A percentile compares a stretch with the other conserved stretches of the same genome.
Conservation (phyloP, 2,797 vertebrate species). For the Mergus octosetaceus region DNA sequence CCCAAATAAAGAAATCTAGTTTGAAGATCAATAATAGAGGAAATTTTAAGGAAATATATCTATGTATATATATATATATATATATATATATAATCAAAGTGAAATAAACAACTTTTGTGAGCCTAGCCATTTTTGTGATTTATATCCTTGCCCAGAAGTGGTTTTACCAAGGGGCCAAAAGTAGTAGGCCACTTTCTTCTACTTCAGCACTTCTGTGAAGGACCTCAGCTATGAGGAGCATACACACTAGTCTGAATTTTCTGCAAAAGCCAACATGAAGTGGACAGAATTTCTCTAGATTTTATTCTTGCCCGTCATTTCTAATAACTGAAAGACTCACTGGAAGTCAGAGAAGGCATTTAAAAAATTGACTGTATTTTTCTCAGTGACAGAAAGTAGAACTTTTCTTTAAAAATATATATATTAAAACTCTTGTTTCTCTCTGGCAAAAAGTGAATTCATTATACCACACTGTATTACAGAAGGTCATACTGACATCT, state of each 20-base stretch:
- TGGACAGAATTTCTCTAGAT: background rate
- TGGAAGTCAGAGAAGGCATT: conserved; percentile 2
- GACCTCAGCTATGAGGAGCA: background rate
- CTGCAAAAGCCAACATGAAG: background rate
- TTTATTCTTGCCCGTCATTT: background rate
- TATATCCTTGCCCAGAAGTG: background rate
- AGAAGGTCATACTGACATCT: conserved; percentile 58
- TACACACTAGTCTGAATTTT: background rate
- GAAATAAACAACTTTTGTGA: background rate
- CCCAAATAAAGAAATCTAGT: background rate
- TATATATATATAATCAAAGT: background rate
- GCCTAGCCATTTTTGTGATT: background rate
- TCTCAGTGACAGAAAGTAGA: background rate
- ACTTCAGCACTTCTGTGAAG: background rate
- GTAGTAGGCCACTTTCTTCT: background rate
- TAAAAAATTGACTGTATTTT: background rate
- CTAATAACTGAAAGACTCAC: background rate
- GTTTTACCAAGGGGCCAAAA: background rate
- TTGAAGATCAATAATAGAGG: background rate
- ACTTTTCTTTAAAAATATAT: background rate
- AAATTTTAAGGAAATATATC: background rate
- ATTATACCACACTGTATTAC: background rate
- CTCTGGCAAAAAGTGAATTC: background rate
- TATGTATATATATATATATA: background rate
- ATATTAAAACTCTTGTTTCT: background rate